Conservation (phyloP, 2,113 vertebrate genomes). For the Macrotus californicus region DNA sequence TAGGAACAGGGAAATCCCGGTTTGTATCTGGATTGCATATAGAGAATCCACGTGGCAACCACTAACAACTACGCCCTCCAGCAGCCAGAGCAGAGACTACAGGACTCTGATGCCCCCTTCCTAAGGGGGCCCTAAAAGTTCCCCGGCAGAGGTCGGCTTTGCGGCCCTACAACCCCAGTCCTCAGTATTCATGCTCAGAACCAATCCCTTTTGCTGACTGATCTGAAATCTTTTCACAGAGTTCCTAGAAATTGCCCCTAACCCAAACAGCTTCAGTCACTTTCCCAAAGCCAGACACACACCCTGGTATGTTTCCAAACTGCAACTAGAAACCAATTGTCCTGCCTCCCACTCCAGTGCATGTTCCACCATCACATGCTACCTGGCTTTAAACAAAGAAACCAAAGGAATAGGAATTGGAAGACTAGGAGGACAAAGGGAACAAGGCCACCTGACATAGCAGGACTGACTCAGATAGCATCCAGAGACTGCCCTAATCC, state of each 20-base stretch:
- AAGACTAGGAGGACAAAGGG: background rate
- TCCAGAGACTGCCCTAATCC: accelerated
- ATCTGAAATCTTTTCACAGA: background rate
- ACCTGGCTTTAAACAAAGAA: background rate
- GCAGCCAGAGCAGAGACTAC: background rate
- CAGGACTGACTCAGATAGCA: background rate
- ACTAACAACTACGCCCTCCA: background rate
- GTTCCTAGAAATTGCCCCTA: background rate
- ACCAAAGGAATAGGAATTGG: background rate
- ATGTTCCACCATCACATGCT: background rate
- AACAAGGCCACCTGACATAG: background rate
- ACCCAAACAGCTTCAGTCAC: background rate
- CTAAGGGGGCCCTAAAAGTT: background rate
- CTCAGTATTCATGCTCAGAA: background rate
- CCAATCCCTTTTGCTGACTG: background rate
- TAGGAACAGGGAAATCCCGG: background rate
- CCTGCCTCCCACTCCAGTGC: background rate
- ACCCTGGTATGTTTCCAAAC: background rate
- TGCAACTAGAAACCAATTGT: background rate
- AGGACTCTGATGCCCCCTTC: background rate
- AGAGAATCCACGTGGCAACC: background rate
- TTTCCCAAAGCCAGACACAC: background rate
- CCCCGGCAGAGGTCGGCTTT: background rate
- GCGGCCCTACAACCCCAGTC: background rate
- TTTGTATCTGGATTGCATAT: background rate